phyloP scores from a whole-genome alignment of 1,140 invertebrate species.

The Gryllus bimaculatus region DNA sequence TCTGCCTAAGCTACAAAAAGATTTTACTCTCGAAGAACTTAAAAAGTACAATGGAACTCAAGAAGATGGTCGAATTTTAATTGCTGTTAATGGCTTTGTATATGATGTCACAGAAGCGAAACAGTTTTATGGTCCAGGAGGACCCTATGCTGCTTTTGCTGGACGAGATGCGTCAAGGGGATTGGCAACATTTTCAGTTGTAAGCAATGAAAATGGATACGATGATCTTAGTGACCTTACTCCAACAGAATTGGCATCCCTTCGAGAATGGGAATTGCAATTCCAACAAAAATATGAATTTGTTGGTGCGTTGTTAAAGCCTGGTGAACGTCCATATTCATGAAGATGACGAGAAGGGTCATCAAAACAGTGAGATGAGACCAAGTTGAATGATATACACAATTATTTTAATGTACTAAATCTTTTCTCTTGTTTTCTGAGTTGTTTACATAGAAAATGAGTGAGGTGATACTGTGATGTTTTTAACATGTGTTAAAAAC shows the following conservation, averaged over 20 bases:
- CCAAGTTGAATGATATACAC: not conserved
- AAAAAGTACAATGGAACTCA: constrained; percentile 74
- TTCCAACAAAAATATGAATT: constrained; percentile 94
- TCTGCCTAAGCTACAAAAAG: constrained; percentile 75
- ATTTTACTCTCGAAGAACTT: constrained; percentile 86
- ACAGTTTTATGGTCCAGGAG: constrained; percentile 88
- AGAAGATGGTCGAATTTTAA: constrained; percentile 73
- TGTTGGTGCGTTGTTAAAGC: constrained; percentile 82
- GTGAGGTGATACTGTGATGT: not conserved
- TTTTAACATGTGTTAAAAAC: no score
- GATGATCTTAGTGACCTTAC: constrained; percentile 93
- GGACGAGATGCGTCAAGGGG: constrained; percentile 92
- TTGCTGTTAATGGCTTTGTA: constrained; percentile 90
- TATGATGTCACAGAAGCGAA: constrained; percentile 90
- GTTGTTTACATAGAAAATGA: not conserved
- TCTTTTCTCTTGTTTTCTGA: not conserved
- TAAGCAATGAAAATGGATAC: constrained; percentile 71
- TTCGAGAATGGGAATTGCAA: constrained; percentile 93
- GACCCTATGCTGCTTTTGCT: constrained; percentile 87
- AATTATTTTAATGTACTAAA: not conserved
- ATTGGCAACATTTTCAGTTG: constrained; percentile 86
- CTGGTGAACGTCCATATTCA: constrained; percentile 91
- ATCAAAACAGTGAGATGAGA: constrained; percentile 10
- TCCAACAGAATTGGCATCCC: constrained; percentile 73
- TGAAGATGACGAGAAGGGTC: constrained; percentile 60